A percentile compares a stretch with the other conserved stretches of the same genome.
phyloP scores from a whole-genome alignment of 2,113 vertebrate genomes.

The Beaufortia kweichowensis region DNA sequence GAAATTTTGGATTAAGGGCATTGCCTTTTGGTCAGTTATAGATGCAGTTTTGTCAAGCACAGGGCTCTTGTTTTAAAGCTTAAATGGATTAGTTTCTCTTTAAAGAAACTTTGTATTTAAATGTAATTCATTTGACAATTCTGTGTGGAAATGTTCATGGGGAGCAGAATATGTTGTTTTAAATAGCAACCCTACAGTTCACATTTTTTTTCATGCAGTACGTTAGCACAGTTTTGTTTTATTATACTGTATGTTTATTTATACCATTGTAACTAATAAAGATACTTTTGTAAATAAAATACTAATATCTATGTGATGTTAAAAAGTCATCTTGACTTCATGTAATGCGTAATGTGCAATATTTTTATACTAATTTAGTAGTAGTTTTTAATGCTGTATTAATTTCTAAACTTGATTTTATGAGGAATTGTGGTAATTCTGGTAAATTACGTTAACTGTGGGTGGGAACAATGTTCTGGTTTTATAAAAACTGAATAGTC shows the following conservation, averaged over 20 bases:
- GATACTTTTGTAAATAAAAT: conserved; percentile 73
- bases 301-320: background rate
- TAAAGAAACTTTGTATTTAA: conserved; percentile 71
- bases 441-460: conserved; percentile 14
- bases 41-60: conserved; percentile 71
- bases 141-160: conserved; percentile 73
- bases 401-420: too few relatives aligned
- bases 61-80: conserved; percentile 68
- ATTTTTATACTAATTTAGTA: background rate
- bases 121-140: conserved; percentile 73
- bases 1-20: conserved; percentile 39
- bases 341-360: background rate
- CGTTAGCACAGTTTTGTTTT: conserved; percentile 60
- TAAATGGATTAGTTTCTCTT: conserved; percentile 54
- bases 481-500: background rate
- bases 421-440: conserved; percentile 9
- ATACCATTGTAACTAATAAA: conserved; percentile 77
- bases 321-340: background rate
- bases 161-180: conserved; percentile 71
- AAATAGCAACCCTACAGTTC: conserved; percentile 58
- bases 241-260: conserved; percentile 74
- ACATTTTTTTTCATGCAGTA: conserved; percentile 61
- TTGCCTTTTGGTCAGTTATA: conserved; percentile 60
- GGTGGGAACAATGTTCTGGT: conserved; percentile 10
- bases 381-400: too few relatives aligned